phyloP scores from a whole-genome alignment of 2,797 vertebrate genomes.

The Xiphophorus birchmanni region DNA sequence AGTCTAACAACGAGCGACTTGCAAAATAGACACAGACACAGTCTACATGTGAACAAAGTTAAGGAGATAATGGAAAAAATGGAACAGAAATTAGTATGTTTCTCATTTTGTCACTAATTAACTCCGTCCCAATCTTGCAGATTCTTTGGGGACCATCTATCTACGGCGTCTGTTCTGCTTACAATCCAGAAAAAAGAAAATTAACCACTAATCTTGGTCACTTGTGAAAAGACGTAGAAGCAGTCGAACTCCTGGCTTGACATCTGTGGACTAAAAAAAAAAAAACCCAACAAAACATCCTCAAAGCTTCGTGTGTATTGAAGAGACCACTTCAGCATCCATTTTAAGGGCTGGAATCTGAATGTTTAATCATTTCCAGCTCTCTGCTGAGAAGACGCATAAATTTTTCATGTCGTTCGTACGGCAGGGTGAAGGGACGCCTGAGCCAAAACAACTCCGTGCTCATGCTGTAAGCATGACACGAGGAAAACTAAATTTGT shows the following conservation, averaged over 20 bases:
- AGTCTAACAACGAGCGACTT: neutral
- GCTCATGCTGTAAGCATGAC: constrained; percentile 13
- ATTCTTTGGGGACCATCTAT: constrained; percentile 34
- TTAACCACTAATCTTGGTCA: constrained; percentile 2
- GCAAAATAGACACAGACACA: neutral
- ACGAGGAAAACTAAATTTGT: constrained; percentile 17
- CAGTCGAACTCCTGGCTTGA: neutral
- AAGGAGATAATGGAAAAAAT: neutral
- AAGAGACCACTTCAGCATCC: constrained; percentile 56
- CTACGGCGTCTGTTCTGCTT: constrained; percentile 1
- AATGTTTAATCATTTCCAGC: constrained; percentile 76
- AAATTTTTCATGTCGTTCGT: constrained; percentile 69
- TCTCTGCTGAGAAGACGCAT: constrained; percentile 71
- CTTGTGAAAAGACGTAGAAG: neutral
- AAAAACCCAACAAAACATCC: constrained; percentile 17
- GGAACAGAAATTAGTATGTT: constrained; percentile 32
- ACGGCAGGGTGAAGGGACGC: constrained; percentile 44
- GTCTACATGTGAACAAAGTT: neutral
- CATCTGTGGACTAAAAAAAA: constrained; percentile 3
- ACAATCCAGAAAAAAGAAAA: constrained; percentile 14
- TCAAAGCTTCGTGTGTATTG: neutral
- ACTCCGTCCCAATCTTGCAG: constrained; percentile 6
- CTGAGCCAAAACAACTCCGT: constrained; percentile 46
- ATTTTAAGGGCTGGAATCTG: constrained; percentile 72
- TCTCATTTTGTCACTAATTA: neutral